Percentiles rank a stretch among this genome's conserved stretches.
These are phyloP conservation scores for Diglossa cyanea DNA, from an alignment of 2,797 vertebrate genomes.

Conservation along the genomic window DNA sequence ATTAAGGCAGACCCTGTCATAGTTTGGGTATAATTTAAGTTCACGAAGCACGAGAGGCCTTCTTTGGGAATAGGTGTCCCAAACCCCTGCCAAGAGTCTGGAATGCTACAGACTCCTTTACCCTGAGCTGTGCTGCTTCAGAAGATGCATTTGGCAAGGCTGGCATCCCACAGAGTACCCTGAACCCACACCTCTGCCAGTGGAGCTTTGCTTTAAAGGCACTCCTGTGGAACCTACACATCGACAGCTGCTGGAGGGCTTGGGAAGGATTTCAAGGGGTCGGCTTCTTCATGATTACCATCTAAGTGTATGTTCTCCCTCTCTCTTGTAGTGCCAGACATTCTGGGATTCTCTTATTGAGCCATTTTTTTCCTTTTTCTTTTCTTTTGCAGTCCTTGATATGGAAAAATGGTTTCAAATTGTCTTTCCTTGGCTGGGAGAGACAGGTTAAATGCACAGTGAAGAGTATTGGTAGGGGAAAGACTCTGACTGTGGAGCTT, in stretches of 20 bases:
- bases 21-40: neutral
- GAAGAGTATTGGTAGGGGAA: neutral
- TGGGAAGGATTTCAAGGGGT: neutral
- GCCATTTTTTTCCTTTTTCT: no score
- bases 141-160: neutral
- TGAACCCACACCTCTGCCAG: neutral
- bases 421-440: neutral
- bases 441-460: neutral
- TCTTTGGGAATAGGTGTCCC: neutral
- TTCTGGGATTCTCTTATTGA: neutral
- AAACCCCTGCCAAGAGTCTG: neutral
- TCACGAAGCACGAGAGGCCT: accelerated
- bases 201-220: neutral
- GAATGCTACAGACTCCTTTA: neutral
- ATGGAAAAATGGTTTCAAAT: neutral
- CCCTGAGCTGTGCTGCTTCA: neutral
- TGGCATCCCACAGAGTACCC: neutral
- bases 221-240: accelerated
- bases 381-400: neutral
- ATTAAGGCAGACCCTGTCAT: neutral
- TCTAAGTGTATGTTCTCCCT: neutral
- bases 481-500: neutral
- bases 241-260: neutral
- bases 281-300: neutral
- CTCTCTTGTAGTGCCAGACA: neutral